Percentiles rank a stretch among this genome's conserved stretches.
Evolutionary conservation across 2,888 invertebrate species (phyloP).

Genomic region (Tenthredo notha): DNA sequence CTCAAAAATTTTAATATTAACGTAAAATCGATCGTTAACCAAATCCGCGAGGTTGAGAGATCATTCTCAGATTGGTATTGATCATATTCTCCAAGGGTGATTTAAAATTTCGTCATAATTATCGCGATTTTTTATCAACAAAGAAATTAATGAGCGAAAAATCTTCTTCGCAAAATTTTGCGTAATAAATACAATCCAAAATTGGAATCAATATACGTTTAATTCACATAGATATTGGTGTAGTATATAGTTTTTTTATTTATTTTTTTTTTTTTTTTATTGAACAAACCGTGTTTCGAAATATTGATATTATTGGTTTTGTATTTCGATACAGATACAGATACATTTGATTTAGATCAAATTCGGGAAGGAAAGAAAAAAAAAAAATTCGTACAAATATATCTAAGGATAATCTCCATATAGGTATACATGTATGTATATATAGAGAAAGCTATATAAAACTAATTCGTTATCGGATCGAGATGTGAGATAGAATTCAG

Average conservation of each 20-base stretch:
- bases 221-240: neutral
- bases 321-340: conserved; percentile 4
- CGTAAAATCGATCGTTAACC: too few species aligned
- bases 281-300: neutral
- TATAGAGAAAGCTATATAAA: conserved; percentile 26
- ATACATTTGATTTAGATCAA: neutral
- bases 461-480: neutral
- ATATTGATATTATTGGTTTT: neutral
- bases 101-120: too few species aligned
- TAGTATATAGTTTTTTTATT: neutral
- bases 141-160: too few species aligned
- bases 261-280: neutral
- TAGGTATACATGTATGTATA: neutral
- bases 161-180: too few species aligned
- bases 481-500: neutral
- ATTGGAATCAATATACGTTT: neutral
- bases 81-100: too few species aligned
- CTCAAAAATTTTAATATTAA: too few species aligned
- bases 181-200: too few species aligned
- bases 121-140: too few species aligned
- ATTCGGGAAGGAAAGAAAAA: neutral
- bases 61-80: too few species aligned
- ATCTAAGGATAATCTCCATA: neutral
- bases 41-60: too few species aligned
- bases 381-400: neutral